Base-by-base conservation (phyloP, 92 coral and sea anemone genomes). In the Phymanthus crucifer region DNA sequence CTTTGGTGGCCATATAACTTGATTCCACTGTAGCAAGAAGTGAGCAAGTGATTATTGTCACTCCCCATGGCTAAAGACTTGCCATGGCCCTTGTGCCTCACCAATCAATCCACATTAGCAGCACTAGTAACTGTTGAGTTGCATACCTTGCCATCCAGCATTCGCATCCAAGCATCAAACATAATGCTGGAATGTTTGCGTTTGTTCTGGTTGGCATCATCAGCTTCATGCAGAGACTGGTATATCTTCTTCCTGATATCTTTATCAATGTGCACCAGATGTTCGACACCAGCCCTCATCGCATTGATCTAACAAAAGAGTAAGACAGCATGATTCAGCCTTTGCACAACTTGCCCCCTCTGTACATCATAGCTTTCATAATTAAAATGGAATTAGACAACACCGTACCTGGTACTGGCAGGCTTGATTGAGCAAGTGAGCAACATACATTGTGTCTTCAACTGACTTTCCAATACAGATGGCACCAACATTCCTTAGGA, bases 81-180 rank as follows among this genome's bases (percentile, higher is more conserved):
- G n/a, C n/a, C n/a, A n/a, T n/a, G n/a, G n/a, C n/a, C n/a, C n/a
- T n/a, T n/a, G n/a, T n/a, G n/a, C n/a, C n/a, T n/a, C n/a, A n/a
- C n/a, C n/a, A n/a, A n/a, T n/a, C n/a, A n/a, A n/a, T n/a, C n/a
- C n/a, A n/a, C n/a, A n/a, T n/a, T n/a, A n/a, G n/a, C n/a, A n/a
- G n/a, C n/a, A n/a, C 12, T 24, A 9, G 2, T 29, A 31, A 29
- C 16, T 14, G 10, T 23, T 17, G 34, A 19, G 11, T 17, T 50
- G 6, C 24, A 17, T 86, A 91, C 97, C 97, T 72, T 90, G 32
- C 89, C 66, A 78, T 91, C 97, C 11, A 91, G 87, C 86, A 80
- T 82, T 17, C 97, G 88, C 97, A 91, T 91, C 93, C 90, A 91
- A 27, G 91, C 97, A 58, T 89, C 97, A 89, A 91, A 91, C 54